Evolutionary conservation across 1,140 invertebrate species (phyloP), one percentile per base, ranked within the genome.

Genomic region (Venturia canescens): DNA sequence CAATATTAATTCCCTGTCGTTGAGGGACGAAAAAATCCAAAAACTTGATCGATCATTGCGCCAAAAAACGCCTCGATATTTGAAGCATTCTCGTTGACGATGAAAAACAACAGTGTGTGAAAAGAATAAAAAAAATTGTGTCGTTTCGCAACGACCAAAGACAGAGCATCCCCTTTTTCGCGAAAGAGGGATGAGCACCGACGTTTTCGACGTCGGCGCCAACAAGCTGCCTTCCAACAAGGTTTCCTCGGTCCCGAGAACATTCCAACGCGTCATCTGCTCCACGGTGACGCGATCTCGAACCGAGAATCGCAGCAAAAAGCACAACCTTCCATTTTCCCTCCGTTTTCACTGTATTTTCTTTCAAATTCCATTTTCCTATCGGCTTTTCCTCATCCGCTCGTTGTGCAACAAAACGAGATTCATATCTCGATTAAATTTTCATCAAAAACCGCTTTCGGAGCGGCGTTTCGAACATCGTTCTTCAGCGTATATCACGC

Each of bases 401-500:
- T 80, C 66, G 84, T 88, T 87, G 86, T 85, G 86, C 85, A 88
- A 85, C 90, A 91, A 89, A 84, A 87, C 89, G 89, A 92, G 89
- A 91, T 90, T 91, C 90, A 91, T 91, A 91, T 91, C 91, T 91
- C 89, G 83, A 81, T 82, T 44, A 70, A 69, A 71, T 57, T 31
- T 69, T 23, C 48, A 63, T 23, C 26, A 77, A 27, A 16, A 48
- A 21, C 50, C 74, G 82, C 79, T 74, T 79, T 13, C 31, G 79
- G 80, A 71, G 34, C 76, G 80, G 77, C 69, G 31, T 23, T 76
- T 80, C 77, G 18, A 72, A 50, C 27, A 16, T 38, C 71, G 38
- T 38, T 83, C 75, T 72, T 92, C 91, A 92, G 78, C 91, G 90
- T 87, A 92, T 87, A 71, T 92, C 91, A 11, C 87, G 88, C 87